Evolutionary conservation across 2,888 invertebrate genomes (phyloP).

Genomic region (Tenthredo mesomela): DNA sequence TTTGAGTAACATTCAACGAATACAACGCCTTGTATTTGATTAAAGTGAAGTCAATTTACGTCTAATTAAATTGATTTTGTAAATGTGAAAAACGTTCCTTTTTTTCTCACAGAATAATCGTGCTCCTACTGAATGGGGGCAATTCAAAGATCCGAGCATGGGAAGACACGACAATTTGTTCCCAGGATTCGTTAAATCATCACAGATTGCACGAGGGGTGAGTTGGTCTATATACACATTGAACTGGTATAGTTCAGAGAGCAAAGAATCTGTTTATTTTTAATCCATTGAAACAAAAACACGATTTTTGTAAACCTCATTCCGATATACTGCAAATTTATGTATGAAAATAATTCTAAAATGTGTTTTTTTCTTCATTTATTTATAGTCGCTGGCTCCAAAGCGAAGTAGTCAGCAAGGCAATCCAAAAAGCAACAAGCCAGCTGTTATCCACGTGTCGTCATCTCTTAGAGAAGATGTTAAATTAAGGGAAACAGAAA

Average conservation of each 20-base stretch:
- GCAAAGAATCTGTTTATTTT: too few relatives aligned
- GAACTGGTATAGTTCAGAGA: neutral
- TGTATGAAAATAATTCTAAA: neutral
- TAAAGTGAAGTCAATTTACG: neutral
- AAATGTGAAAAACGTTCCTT: neutral
- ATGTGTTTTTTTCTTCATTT: conserved; percentile 1
- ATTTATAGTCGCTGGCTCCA: conserved; percentile 60
- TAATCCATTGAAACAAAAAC: neutral
- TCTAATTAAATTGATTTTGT: neutral
- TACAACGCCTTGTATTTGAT: neutral
- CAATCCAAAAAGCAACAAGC: conserved; percentile 78
- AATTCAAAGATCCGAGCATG: too few relatives aligned
- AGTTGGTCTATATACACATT: conserved; percentile 56
- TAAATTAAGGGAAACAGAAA: conserved; percentile 91
- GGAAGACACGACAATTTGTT: conserved; percentile 68
- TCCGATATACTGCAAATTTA: too few relatives aligned
- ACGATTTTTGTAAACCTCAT: neutral
- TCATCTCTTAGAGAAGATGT: conserved; percentile 89
- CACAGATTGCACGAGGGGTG: conserved; percentile 67
- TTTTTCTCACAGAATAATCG: too few relatives aligned
- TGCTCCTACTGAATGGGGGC: too few relatives aligned
- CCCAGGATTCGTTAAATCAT: conserved; percentile 67
- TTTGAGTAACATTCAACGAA: neutral
- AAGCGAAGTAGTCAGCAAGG: conserved; percentile 76
- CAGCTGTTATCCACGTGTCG: conserved; percentile 84